Conservation (phyloP, 1,140 invertebrate genomes). For the Trichogramma pretiosum region DNA sequence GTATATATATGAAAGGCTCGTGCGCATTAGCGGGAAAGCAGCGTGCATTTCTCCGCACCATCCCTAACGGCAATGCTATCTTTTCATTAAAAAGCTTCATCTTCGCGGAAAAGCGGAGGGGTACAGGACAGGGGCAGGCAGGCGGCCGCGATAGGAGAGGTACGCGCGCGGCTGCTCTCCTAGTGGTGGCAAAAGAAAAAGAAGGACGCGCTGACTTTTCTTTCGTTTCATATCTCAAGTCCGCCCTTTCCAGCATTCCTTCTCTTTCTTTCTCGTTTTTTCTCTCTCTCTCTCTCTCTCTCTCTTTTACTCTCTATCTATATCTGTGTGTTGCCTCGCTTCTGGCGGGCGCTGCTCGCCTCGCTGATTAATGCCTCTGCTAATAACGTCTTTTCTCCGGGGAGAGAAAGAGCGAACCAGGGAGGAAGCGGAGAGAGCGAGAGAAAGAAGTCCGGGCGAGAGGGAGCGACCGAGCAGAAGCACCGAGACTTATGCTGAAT, state of each 20-base stretch:
- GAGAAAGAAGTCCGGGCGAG: not conserved
- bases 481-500: too few relatives aligned
- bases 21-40: slow-evolving; percentile 20
- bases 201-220: slow-evolving; percentile 28
- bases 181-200: too few relatives aligned
- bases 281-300: slow-evolving; percentile 10
- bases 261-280: slow-evolving; percentile 17
- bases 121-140: slow-evolving; percentile 7
- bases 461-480: too few relatives aligned
- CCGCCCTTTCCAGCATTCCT: slow-evolving; percentile 15
- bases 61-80: slow-evolving; percentile 25
- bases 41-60: not conserved
- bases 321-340: not conserved
- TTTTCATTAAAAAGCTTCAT: slow-evolving; percentile 45
- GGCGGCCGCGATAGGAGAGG: slow-evolving; percentile 14
- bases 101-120: slow-evolving; percentile 25
- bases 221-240: slow-evolving; percentile 41
- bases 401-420: not conserved
- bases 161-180: slow-evolving; percentile 5
- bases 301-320: too few relatives aligned
- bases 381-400: slow-evolving; percentile 44
- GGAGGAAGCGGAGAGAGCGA: not conserved
- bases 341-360: slow-evolving; percentile 12
- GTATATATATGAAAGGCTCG: too few relatives aligned
- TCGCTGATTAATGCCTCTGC: slow-evolving; percentile 43